Conservation (phyloP, 2,888 invertebrate genomes). For the Tuberolachnus salignus region DNA sequence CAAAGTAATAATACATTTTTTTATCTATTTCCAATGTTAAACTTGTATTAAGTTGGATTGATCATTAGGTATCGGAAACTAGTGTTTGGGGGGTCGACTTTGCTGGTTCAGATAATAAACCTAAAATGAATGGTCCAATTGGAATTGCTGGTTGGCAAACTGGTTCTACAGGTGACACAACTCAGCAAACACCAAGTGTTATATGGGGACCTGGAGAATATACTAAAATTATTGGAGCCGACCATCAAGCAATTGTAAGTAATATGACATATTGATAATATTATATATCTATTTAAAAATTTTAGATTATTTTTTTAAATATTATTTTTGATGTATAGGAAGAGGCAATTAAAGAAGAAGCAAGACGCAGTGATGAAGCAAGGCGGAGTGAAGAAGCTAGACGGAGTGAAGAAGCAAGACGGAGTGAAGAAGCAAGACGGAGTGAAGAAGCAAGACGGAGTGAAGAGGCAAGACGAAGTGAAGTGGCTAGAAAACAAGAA, state of each 20-base stretch:
- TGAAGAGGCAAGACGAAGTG: slow-evolving; percentile 52
- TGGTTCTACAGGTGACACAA: slow-evolving; percentile 12
- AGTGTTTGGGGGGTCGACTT: slow-evolving; percentile 53
- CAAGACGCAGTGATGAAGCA: slow-evolving; percentile 50
- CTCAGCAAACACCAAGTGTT: slow-evolving; percentile 33
- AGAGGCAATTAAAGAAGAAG: slow-evolving; percentile 53
- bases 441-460: too few relatives aligned
- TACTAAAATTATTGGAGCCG: slow-evolving; percentile 64
- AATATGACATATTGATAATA: slow-evolving; percentile 2
- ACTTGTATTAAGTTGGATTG: background rate
- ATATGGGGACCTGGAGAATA: slow-evolving; percentile 57
- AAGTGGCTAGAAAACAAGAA: slow-evolving; percentile 52
- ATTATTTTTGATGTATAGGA: slow-evolving; percentile 32
- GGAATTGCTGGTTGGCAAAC: slow-evolving; percentile 47
- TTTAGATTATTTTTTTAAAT: too few relatives aligned
- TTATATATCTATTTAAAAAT: too few relatives aligned
- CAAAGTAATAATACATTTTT: slow-evolving; percentile 50
- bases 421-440: too few relatives aligned
- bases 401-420: too few relatives aligned
- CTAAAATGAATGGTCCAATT: slow-evolving; percentile 45
- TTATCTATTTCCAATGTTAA: background rate
- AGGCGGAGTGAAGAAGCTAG: slow-evolving; percentile 48
- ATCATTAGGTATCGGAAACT: slow-evolving; percentile 29
- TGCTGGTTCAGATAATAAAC: slow-evolving; percentile 24
- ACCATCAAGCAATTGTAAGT: slow-evolving; percentile 64